Base-by-base conservation (phyloP, 2,113 vertebrate genomes). In the Lagopus leucura region DNA sequence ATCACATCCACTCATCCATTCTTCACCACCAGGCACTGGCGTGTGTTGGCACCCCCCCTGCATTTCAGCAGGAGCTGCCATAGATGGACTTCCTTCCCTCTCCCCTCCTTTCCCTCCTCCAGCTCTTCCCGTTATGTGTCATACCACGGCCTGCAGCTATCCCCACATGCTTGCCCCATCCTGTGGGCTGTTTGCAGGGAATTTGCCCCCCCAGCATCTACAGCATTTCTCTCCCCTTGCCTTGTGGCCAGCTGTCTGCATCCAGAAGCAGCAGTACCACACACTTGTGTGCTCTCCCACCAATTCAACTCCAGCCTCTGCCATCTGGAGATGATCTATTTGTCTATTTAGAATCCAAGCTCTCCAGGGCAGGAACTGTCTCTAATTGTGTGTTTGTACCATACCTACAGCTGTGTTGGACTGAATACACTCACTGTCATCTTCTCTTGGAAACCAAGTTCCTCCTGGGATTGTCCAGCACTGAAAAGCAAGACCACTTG, bases 271-370 rank as follows among this genome's bases (percentile, higher is more conserved):
- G 69, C 60, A 94, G 86, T 95, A 93, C 96, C 96, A 96, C 55
- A 61, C 90, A 92, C 76, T 91, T 85, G 7, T 92, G 94, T 2
- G 14, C 82, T 95, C 90, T 95, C 93, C 96, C 92, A 96, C 94
- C 95, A 94, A 5, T 92, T 94, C 92, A 65, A 79, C 81, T 86
- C 92, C 92, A 96, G 83, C 79, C 91, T 91, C 93, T 92, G 45
- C 94, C 96, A 96, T 95, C 94, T 96, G 94, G 93, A 94, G 93
- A 94, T 94, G 93, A 95, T 96, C 96, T 94, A 82, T 95, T 97
- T 94, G 96, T 95, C 95, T 94, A 90, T 96, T 97, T 96, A 96
- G 91, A 58, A 70, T 95, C 91, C 91, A 96, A 96, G 89, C 85
- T 97, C 95, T 97, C 95, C 95, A 54, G 95, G 93, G 94, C 93